phyloP scores from a whole-genome alignment of 2,113 vertebrate species.

The Notarius quadriscutis region DNA sequence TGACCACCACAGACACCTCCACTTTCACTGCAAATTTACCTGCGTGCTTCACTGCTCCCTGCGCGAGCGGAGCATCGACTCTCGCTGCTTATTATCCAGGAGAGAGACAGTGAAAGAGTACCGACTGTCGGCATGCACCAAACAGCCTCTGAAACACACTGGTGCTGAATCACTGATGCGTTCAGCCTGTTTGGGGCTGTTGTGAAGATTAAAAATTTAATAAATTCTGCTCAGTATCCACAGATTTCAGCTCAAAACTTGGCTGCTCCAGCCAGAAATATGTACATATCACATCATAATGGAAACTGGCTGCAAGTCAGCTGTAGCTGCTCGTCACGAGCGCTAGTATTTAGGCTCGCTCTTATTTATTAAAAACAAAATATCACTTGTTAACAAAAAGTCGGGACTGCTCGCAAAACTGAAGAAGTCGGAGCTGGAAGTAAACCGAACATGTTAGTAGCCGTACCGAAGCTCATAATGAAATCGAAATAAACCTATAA shows the following conservation, averaged over 20 bases:
- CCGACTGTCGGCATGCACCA: neutral
- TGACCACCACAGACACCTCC: slow-evolving; percentile 29
- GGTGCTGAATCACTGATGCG: neutral
- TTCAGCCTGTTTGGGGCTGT: neutral
- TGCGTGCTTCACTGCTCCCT: neutral
- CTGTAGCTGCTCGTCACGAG: no score
- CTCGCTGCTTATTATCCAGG: neutral
- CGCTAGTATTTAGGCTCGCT: no score
- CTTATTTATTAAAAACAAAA: no score
- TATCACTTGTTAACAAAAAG: no score
- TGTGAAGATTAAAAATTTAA: neutral
- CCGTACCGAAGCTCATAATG: neutral
- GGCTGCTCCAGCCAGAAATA: neutral
- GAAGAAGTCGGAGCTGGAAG: no score
- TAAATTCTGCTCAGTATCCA: neutral
- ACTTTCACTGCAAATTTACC: slow-evolving; percentile 15
- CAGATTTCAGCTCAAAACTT: neutral
- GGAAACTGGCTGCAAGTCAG: no score
- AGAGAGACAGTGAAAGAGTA: neutral
- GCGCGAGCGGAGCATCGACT: neutral
- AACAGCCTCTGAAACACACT: neutral
- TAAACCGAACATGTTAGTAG: neutral
- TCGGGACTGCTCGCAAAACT: no score
- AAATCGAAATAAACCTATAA: neutral
- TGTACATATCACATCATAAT: no score